Base-by-base conservation (phyloP, 30 jellyfish, hydroid and myxozoan species). In the Cassiopea xamachana region DNA sequence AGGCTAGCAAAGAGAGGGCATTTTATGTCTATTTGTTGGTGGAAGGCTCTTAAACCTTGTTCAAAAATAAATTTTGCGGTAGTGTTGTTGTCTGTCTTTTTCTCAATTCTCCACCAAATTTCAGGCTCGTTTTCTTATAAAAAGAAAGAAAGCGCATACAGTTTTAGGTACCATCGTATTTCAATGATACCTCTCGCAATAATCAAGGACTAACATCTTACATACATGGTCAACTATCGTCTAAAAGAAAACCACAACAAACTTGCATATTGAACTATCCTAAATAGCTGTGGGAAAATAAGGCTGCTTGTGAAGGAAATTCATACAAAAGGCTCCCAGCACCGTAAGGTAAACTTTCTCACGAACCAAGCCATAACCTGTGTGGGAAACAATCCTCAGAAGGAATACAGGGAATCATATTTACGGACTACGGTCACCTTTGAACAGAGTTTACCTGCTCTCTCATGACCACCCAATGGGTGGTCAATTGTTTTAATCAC, bases 321-420 rank as follows among this genome's bases (percentile, higher is more conserved):
- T 48, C 51, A 48, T 48, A 8, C 48, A 19, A 47, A 18, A 78
- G 51, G 48, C 87, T 82, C 82, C 82, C 82, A 62, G 72, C 90
- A 82, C 10, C 8, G 59, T 60, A 17, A 82, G n/a, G 68, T 68
- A 64, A 85, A 85, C 87, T 85, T 85, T 85, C 93, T 64, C 93
- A 85, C 88, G 93, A 73, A 46, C 67, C 50, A 27, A 59, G 17
- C 71, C 69, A 60, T 62, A 77, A 85, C 93, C 82, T 85, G 93
- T 85, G 93, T 85, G 93, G 93, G 93, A 85, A 85, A 85, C 58
- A 71, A 79, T 79, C 50, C 80, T 71, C 39, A 2, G 47, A 27
- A 71, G 80, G 58, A 14, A 71, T 71, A 7, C 55, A 19, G n/a
- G n/a, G 80, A 71, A 71, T 71, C 80, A 51, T 71, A 71, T 71